phyloP scores from a whole-genome alignment of 2,113 vertebrate genomes.

The Gnathonemus echidnorhynchus region DNA sequence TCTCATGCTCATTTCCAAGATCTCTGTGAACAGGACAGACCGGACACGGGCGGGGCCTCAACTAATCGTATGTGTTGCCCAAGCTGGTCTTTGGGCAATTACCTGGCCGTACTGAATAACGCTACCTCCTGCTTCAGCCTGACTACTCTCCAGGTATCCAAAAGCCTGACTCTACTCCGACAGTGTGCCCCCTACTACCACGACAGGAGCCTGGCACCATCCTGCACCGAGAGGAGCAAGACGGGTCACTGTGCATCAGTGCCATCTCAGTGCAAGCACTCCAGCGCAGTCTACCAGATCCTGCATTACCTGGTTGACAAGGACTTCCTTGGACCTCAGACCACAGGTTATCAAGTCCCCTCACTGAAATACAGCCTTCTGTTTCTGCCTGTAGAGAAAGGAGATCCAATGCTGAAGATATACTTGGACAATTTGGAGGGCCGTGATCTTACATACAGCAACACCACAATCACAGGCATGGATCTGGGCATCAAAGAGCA shows the following conservation, averaged over 20 bases:
- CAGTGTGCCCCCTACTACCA: constrained; percentile 87
- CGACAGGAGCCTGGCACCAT: constrained; percentile 67
- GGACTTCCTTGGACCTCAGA: constrained; percentile 91
- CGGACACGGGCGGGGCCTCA: constrained; percentile 37
- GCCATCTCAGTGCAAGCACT: constrained; percentile 77
- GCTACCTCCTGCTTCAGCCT: constrained; percentile 82
- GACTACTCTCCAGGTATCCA: constrained; percentile 76
- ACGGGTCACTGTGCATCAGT: constrained; percentile 71
- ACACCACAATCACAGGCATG: constrained; percentile 86
- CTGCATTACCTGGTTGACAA: constrained; percentile 89
- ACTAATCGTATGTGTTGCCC: constrained; percentile 76
- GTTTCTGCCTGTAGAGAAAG: constrained; percentile 80
- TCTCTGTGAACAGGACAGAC: constrained; percentile 72
- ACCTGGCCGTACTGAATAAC: constrained; percentile 83
- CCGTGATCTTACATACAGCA: constrained; percentile 76
- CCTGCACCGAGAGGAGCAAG: constrained; percentile 66
- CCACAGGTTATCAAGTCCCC: constrained; percentile 87
- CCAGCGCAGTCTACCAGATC: constrained; percentile 77
- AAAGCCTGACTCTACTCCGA: constrained; percentile 76
- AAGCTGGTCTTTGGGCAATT: constrained; percentile 96
- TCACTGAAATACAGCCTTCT: constrained; percentile 91
- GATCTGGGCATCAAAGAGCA: constrained; percentile 90
- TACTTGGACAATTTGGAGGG: constrained; percentile 80
- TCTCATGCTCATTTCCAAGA: constrained; percentile 78
- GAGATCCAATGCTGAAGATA: constrained; percentile 80